phyloP scores from a whole-genome alignment of 2,888 invertebrate species.

The Aproaerema taeniolella region DNA sequence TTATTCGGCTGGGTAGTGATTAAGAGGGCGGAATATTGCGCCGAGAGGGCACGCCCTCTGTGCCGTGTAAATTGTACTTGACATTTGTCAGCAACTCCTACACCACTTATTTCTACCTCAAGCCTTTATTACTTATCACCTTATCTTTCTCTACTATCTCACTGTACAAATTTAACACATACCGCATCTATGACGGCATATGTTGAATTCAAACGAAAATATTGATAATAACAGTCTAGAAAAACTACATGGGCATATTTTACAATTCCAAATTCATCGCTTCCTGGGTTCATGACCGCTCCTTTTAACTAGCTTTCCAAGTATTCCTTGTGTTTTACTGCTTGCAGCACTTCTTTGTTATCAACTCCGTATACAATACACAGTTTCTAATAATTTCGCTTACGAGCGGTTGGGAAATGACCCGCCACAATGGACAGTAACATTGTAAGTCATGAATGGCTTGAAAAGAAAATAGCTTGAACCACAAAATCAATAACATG shows the following conservation, averaged over 20 bases:
- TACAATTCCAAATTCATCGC: slow-evolving; percentile 31
- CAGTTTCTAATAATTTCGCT: slow-evolving; percentile 62
- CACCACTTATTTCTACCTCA: slow-evolving; percentile 18
- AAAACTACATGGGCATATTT: no score
- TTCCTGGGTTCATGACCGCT: slow-evolving; percentile 25
- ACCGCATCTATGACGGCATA: no score
- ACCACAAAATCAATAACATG: neutral
- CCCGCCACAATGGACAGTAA: slow-evolving; percentile 40
- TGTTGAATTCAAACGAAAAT: slow-evolving; percentile 3
- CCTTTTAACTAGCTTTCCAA: slow-evolving; percentile 36
- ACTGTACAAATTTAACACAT: no score
- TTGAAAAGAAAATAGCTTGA: slow-evolving; percentile 34
- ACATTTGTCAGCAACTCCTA: slow-evolving; percentile 28
- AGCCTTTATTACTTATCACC: no score
- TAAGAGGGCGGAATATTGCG: slow-evolving; percentile 65
- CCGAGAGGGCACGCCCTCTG: slow-evolving; percentile 51
- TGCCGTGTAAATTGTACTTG: slow-evolving; percentile 38
- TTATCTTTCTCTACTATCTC: no score
- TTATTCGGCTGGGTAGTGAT: slow-evolving; percentile 62
- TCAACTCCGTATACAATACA: slow-evolving; percentile 48
- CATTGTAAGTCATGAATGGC: slow-evolving; percentile 35
- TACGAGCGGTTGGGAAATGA: slow-evolving; percentile 51
- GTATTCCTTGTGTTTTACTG: slow-evolving; percentile 57
- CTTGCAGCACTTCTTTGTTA: slow-evolving; percentile 61
- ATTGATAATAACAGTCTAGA: no score